Percentiles rank a stretch among this genome's conserved stretches.
Conservation (phyloP, 2,888 invertebrate species). For the Cheiracanthium punctorium region DNA sequence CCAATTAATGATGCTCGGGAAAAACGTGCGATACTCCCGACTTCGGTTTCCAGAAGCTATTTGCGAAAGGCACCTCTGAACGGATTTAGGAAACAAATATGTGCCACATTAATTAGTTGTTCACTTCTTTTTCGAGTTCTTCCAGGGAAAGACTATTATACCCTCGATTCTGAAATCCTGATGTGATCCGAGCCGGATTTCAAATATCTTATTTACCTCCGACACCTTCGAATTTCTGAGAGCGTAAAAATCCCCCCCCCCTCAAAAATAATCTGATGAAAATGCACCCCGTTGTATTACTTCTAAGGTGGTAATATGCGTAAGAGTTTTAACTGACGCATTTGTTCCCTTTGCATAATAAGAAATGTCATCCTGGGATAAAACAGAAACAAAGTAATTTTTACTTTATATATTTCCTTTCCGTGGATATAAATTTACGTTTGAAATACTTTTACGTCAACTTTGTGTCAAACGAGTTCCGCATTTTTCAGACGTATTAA, state of each 20-base stretch:
- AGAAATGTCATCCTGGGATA: no score
- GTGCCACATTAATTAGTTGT: neutral
- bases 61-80: neutral
- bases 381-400: no score
- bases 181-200: neutral
- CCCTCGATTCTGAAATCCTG: neutral
- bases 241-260: neutral
- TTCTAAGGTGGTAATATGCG: neutral
- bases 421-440: no score
- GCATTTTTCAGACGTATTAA: no score
- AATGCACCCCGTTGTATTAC: neutral
- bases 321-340: no score
- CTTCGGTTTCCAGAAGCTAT: constrained; percentile 4
- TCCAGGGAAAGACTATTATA: neutral
- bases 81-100: constrained; percentile 1
- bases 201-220: no score
- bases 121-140: neutral
- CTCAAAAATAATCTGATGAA: neutral
- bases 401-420: no score
- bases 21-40: neutral
- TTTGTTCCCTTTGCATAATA: no score
- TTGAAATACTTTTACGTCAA: no score
- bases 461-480: no score
- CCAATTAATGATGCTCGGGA: constrained; percentile 64
- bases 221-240: neutral